Evolutionary conservation across 2,797 vertebrate genomes (phyloP).

Genomic region (Nasua narica): DNA sequence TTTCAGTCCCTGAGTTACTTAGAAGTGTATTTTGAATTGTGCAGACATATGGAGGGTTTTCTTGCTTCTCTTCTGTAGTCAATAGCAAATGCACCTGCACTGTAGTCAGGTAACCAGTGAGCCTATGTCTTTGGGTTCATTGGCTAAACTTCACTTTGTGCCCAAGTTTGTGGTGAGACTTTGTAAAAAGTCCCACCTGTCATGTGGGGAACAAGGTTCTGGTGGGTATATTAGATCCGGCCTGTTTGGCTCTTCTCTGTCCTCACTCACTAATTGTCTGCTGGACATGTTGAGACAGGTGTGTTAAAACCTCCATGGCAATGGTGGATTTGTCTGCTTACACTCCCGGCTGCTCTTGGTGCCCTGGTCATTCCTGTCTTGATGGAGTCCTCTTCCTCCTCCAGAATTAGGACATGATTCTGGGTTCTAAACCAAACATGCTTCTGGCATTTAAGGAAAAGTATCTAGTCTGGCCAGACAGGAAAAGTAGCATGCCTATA

Average conservation of each 20-base stretch:
- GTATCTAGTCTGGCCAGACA: not conserved
- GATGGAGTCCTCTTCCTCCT: not conserved
- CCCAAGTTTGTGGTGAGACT: not conserved
- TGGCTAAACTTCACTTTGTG: not conserved
- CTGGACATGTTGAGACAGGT: not conserved
- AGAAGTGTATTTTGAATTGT: not conserved
- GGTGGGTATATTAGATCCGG: not conserved
- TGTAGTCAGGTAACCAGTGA: not conserved
- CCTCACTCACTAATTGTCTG: not conserved
- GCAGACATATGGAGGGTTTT: not conserved
- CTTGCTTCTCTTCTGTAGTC: not conserved
- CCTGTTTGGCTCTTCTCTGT: not conserved
- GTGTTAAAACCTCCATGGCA: not conserved
- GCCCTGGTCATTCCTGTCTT: not conserved
- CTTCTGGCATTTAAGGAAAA: not conserved
- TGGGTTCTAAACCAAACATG: not conserved
- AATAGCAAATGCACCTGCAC: not conserved
- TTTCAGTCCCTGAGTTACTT: not conserved
- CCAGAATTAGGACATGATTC: not conserved
- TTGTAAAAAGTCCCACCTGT: not conserved
- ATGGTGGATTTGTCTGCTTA: not conserved
- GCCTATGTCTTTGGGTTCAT: not conserved
- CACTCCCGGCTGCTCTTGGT: not conserved
- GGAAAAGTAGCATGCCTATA: not conserved
- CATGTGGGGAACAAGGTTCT: not conserved